Percentiles rank a stretch among this genome's conserved stretches.
Conservation (phyloP, 2,888 invertebrate species). For the Lissonota sp. region DNA sequence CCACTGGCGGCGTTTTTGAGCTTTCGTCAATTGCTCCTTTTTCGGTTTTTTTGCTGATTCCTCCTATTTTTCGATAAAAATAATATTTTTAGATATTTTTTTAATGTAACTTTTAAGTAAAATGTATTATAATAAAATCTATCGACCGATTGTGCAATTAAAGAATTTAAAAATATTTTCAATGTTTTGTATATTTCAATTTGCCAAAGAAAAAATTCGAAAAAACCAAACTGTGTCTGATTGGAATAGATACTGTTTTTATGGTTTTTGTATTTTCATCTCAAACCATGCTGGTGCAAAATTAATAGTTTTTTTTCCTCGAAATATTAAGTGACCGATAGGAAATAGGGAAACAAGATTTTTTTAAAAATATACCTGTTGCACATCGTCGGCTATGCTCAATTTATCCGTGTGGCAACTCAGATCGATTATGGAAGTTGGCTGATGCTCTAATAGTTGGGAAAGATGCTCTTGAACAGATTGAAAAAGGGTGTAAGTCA, state of each 20-base stretch:
- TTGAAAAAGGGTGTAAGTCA: slow-evolving; percentile 98
- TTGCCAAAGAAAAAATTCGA: too few species aligned
- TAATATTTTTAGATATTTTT: slow-evolving; percentile 12
- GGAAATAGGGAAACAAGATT: too few species aligned
- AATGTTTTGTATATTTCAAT: too few species aligned
- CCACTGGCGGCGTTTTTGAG: slow-evolving; percentile 96
- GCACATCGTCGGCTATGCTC: slow-evolving; percentile 84
- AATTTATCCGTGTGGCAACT: slow-evolving; percentile 86
- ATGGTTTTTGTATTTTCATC: not conserved
- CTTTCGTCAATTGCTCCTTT: slow-evolving; percentile 94
- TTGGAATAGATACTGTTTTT: not conserved
- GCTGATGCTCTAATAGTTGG: slow-evolving; percentile 90
- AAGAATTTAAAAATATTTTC: too few species aligned
- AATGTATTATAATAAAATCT: slow-evolving; percentile 34
- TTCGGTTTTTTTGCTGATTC: slow-evolving; percentile 87
- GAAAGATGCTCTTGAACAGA: slow-evolving; percentile 93
- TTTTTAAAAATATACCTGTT: slow-evolving; percentile 75
- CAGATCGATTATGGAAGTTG: slow-evolving; percentile 85
- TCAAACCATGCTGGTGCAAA: too few species aligned
- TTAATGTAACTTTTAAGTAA: slow-evolving; percentile 5
- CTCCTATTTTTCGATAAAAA: slow-evolving; percentile 68
- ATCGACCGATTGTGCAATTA: not conserved
- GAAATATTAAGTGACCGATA: too few species aligned
- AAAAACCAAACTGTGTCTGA: too few species aligned
- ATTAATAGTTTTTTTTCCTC: too few species aligned